These are phyloP conservation scores for Drosophila grimshawi DNA, from an alignment of 1,140 invertebrate genomes.

Conservation along the genomic window DNA sequence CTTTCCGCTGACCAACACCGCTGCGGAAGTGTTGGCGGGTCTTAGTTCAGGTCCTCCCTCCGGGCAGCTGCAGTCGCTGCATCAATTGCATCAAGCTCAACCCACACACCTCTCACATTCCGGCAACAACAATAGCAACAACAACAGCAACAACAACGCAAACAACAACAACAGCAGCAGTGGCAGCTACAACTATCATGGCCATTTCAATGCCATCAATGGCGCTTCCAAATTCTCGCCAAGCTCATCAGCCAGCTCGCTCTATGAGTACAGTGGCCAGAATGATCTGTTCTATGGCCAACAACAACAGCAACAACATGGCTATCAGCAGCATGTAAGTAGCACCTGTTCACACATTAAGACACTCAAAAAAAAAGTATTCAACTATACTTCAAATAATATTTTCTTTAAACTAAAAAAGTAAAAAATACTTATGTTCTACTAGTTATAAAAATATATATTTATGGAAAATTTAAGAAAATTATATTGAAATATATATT, in stretches of 20 bases:
- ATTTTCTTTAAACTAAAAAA: neutral
- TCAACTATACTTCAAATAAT: too few species aligned
- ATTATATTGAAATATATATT: too few species aligned
- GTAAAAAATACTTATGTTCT: too few species aligned
- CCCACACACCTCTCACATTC: constrained; percentile 40
- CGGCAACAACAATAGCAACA: constrained; percentile 38
- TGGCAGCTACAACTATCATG: constrained; percentile 70
- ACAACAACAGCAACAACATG: constrained; percentile 54
- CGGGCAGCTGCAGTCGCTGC: constrained; percentile 59
- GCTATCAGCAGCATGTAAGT: constrained; percentile 77
- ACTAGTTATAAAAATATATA: too few species aligned
- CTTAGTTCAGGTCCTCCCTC: constrained; percentile 46
- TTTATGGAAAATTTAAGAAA: too few species aligned
- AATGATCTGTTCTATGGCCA: constrained; percentile 63
- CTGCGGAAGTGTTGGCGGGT: constrained; percentile 85
- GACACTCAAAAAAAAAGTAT: too few species aligned
- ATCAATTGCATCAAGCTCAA: constrained; percentile 58
- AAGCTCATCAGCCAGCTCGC: constrained; percentile 72
- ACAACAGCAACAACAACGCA: constrained; percentile 23
- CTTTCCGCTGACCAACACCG: constrained; percentile 86
- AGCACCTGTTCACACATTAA: too few species aligned
- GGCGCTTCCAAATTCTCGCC: constrained; percentile 69
- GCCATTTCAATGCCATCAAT: constrained; percentile 76
- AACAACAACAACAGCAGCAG: constrained; percentile 50
- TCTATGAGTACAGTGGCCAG: constrained; percentile 65